Evolutionary conservation across 2,888 invertebrate genomes (phyloP).

Genomic region (Gari tellinella): DNA sequence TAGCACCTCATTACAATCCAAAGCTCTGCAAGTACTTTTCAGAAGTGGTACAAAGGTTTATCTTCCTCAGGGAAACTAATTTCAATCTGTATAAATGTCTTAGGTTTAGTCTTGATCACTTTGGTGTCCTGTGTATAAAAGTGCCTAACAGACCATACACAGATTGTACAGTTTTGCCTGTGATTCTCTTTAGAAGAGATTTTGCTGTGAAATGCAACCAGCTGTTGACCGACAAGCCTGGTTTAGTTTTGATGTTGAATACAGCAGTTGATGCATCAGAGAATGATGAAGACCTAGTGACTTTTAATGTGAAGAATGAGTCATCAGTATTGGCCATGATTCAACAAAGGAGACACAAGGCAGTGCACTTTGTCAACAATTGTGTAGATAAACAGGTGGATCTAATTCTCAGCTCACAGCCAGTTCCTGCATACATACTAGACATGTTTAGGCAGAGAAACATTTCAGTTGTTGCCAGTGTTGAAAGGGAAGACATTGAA

Average conservation of each 20-base stretch:
- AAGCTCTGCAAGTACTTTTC: conserved; percentile 30
- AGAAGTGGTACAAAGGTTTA: conserved; percentile 17
- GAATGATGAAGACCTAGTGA: conserved; percentile 17
- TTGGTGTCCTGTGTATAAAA: conserved; percentile 59
- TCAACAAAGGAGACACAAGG: conserved; percentile 13
- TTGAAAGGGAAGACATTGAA: conserved; percentile 60
- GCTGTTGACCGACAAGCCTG: neutral
- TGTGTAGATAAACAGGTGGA: conserved; percentile 31
- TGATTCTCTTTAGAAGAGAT: conserved; percentile 50
- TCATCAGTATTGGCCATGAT: conserved; percentile 12
- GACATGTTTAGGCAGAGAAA: conserved; percentile 49
- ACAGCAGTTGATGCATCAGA: conserved; percentile 10
- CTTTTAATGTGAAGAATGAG: conserved; percentile 14
- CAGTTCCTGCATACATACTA: conserved; percentile 63
- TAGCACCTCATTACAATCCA: conserved; percentile 48
- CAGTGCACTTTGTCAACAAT: conserved; percentile 40
- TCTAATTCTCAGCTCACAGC: conserved; percentile 61
- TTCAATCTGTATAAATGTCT: conserved; percentile 1
- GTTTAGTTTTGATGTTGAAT: conserved; percentile 25
- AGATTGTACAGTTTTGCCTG: conserved; percentile 35
- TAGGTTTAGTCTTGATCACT: conserved; percentile 43
- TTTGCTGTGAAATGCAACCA: conserved; percentile 31
- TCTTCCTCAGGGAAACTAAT: conserved; percentile 1
- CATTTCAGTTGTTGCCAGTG: conserved; percentile 62
- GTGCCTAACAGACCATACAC: conserved; percentile 52